These are phyloP conservation scores for Centropus unirufus DNA, from an alignment of 2,113 vertebrate species.

Conservation along the genomic window DNA sequence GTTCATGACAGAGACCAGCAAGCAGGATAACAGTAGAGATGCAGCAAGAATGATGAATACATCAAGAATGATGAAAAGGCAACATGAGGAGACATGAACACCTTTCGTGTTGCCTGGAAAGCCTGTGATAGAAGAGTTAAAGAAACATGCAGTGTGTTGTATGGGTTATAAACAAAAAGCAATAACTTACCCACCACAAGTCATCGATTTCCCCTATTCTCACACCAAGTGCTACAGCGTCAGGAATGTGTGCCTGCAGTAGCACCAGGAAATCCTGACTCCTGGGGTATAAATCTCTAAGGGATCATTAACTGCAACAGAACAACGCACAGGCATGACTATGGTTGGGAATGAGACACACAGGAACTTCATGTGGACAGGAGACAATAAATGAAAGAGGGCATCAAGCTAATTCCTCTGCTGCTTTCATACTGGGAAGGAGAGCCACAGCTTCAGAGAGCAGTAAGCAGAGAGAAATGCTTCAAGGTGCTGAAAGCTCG, in stretches of 20 bases:
- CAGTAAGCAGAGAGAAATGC: not conserved
- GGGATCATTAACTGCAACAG: not conserved
- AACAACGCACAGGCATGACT: not conserved
- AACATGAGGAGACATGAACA: not conserved
- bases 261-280: conserved; percentile 67
- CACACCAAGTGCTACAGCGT: conserved; percentile 20
- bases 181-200: conserved; percentile 45
- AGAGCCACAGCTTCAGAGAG: not conserved
- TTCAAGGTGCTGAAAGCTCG: not conserved
- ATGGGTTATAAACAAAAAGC: conserved; percentile 48
- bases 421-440: not conserved
- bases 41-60: not conserved
- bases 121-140: not conserved
- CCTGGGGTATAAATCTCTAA: not conserved
- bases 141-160: not conserved
- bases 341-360: not conserved
- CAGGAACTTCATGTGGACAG: not conserved
- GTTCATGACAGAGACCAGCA: not conserved
- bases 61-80: not conserved
- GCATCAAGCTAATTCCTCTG: not conserved
- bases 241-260: conserved; percentile 30
- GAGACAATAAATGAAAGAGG: not conserved
- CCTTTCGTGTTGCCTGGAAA: not conserved
- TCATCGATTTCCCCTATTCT: conserved; percentile 61
- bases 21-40: rapidly evolving